Conservation (phyloP, 2,888 invertebrate species). For the Drosophila peninsularis region DNA sequence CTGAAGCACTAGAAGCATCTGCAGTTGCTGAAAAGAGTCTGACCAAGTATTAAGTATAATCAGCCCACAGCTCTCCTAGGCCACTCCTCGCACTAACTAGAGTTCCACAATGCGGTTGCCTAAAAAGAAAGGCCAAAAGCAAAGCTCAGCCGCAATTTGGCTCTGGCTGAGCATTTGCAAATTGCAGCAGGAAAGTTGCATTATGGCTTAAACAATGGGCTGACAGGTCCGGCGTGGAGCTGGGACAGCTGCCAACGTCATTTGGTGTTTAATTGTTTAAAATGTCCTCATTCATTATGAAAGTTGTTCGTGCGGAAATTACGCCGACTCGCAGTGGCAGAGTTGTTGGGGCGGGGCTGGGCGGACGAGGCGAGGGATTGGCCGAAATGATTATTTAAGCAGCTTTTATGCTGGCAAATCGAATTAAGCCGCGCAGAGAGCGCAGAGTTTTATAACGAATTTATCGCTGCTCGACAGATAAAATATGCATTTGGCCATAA, state of each 20-base stretch:
- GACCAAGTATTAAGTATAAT: background rate
- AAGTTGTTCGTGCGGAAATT: constrained; percentile 25
- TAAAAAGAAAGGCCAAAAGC: background rate
- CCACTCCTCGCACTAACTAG: too few species aligned
- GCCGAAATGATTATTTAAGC: constrained; percentile 43
- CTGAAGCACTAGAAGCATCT: too few species aligned
- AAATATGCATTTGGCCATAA: constrained; percentile 36
- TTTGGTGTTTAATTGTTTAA: constrained; percentile 45
- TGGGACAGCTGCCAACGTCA: constrained; percentile 43
- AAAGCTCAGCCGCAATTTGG: background rate
- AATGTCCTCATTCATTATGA: constrained; percentile 42
- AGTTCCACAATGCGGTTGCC: background rate
- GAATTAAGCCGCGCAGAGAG: constrained; percentile 20
- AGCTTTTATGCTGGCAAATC: constrained; percentile 39
- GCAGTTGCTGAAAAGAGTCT: too few species aligned
- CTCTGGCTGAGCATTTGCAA: background rate
- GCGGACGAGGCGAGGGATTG: background rate
- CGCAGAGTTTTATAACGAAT: constrained; percentile 11
- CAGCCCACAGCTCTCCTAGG: too few species aligned
- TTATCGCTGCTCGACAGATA: constrained; percentile 31
- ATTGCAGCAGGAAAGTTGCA: constrained; percentile 7
- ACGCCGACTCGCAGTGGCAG: constrained; percentile 3
- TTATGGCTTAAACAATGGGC: constrained; percentile 16
- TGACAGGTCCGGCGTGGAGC: background rate
- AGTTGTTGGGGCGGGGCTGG: background rate